phyloP scores from a whole-genome alignment of 64 coral and sea anemone species.

The Acropora yongei region DNA sequence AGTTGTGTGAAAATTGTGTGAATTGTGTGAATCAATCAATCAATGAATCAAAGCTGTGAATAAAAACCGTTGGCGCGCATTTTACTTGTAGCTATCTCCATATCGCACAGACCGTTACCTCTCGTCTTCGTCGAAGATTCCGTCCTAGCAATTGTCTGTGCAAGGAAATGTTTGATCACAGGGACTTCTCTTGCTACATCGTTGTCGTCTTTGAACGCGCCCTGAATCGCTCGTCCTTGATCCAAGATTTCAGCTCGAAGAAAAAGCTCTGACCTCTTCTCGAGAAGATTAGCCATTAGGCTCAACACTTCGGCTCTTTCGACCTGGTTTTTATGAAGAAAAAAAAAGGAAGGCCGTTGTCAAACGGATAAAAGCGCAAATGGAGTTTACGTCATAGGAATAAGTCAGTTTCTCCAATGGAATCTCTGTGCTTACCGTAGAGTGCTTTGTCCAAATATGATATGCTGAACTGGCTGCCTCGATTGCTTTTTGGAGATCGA shows the following conservation, averaged over 20 bases:
- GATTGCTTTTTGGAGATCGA: constrained; percentile 40
- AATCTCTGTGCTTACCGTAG: constrained; percentile 21
- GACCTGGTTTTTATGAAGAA: too few species aligned
- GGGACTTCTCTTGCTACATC: constrained; percentile 39
- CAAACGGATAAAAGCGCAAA: too few species aligned
- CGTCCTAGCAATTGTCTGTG: not conserved
- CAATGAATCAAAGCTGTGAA: too few species aligned
- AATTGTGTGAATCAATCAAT: too few species aligned
- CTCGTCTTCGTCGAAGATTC: constrained; percentile 29
- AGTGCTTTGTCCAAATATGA: constrained; percentile 20
- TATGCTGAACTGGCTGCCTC: constrained; percentile 38
- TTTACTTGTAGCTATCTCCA: not conserved
- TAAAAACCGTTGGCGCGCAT: too few species aligned
- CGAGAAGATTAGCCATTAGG: constrained; percentile 37
- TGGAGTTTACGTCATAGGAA: too few species aligned
- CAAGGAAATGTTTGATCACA: constrained; percentile 29
- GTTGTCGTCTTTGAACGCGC: constrained; percentile 28
- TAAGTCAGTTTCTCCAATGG: too few species aligned
- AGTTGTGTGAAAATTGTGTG: too few species aligned
- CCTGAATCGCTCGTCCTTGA: constrained; percentile 19
- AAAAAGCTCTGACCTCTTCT: constrained; percentile 53
- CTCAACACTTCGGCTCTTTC: not conserved
- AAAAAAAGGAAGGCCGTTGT: too few species aligned
- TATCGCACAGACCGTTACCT: not conserved
- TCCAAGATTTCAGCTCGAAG: constrained; percentile 47